These are phyloP conservation scores for Meiosimyza decipiens DNA, from an alignment of 2,888 invertebrate genomes.

Conservation along the genomic window DNA sequence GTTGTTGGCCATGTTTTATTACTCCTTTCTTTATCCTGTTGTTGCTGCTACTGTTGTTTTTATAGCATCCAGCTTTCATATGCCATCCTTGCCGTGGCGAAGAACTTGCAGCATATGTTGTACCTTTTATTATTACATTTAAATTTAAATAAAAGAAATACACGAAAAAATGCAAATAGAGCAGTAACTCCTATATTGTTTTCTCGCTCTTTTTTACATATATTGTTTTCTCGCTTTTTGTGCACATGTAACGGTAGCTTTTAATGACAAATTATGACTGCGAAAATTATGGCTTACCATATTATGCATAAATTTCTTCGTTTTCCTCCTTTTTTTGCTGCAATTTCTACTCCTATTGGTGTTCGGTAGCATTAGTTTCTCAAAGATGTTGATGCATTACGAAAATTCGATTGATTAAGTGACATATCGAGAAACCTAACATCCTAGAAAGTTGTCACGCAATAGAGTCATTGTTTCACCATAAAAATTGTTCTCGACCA, in stretches of 20 bases:
- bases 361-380: background rate
- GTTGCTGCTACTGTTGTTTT: too few relatives aligned
- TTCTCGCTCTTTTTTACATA: background rate
- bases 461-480: too few relatives aligned
- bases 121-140: constrained; percentile 18
- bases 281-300: constrained; percentile 60
- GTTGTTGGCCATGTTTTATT: constrained; percentile 12
- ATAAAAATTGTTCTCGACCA: too few relatives aligned
- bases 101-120: constrained; percentile 22
- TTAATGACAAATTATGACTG: constrained; percentile 65
- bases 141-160: constrained; percentile 5
- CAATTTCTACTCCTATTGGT: constrained; percentile 6
- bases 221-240: background rate
- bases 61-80: too few relatives aligned
- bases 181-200: background rate
- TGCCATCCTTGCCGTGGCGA: background rate
- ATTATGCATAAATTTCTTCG: constrained; percentile 44
- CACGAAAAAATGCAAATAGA: background rate
- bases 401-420: too few relatives aligned
- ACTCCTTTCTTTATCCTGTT: background rate
- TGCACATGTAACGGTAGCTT: constrained; percentile 49
- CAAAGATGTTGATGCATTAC: too few relatives aligned
- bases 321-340: constrained; percentile 36
- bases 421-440: too few relatives aligned
- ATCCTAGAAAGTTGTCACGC: too few relatives aligned